Evolutionary conservation across 2,888 invertebrate species (phyloP), one percentile per base, ranked within the genome.

Genomic region (Campaea margaritaria): DNA sequence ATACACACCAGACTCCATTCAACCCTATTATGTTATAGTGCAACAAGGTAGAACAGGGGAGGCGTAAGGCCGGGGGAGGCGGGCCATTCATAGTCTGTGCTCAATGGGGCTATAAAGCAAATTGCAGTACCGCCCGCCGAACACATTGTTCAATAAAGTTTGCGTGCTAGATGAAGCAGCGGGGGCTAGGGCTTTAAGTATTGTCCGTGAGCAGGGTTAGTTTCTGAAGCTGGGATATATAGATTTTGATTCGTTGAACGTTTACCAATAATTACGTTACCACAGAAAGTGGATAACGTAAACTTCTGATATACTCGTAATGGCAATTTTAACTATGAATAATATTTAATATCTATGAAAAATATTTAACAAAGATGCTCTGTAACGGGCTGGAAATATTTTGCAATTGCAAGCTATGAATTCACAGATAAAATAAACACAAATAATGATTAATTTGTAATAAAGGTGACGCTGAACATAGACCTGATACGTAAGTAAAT

Each of bases 81-180:
- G 70, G 59, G 58, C 76, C 80, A 82, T 86, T 86, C 82, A 86
- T 78, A 55, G 56, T 62, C 15, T 28, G 49, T 64, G 59, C 67
- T 82, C 74, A 82, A 85, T 83, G 77, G 78, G 68, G 68, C 75
- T 71, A 79, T 80, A 76, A 77, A 81, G 74, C 78, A 80, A 85
- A 83, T 82, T 81, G 80, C 76, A 81, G 70, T 72, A 73, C 66
- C 66, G 57, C 69, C 65, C 57, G 63, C 66, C 51, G 28, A 58
- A 57, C 27, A 43, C 39, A 50, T 46, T 62, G 61, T 62, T 58
- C 54, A 49, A 64, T 44, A 43, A 51, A 39, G 27, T 36, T 45
- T 45, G 45, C 39, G 45, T 57, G 39, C 12, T 47, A n/a, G 34
- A 4, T 42, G 13, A 11, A 51, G 15, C 34, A 42, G 2, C 27